These are phyloP conservation scores for Spialia ferax DNA, from an alignment of 2,888 invertebrate genomes.

Conservation along the genomic window DNA sequence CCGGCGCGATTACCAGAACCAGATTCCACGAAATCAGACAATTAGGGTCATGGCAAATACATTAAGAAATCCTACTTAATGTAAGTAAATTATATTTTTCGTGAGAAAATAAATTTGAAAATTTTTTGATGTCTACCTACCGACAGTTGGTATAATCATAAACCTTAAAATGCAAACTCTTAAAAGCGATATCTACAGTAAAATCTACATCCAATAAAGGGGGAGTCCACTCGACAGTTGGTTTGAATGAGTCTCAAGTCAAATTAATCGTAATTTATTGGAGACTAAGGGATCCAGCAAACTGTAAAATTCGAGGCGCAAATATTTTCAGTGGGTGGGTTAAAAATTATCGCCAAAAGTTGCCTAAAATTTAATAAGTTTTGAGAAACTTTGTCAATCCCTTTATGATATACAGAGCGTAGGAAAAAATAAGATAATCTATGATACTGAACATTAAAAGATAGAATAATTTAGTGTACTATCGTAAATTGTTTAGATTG, in stretches of 20 bases:
- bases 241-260: conserved; percentile 15
- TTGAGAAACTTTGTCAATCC: not conserved
- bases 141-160: not conserved
- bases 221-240: conserved; percentile 7
- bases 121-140: not conserved
- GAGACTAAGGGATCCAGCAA: not conserved
- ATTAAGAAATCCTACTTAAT: not conserved
- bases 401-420: too few species aligned
- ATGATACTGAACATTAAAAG: too few species aligned
- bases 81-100: conserved; percentile 4
- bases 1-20: not conserved
- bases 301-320: conserved; percentile 9
- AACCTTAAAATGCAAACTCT: not conserved
- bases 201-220: not conserved
- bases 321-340: conserved; percentile 14
- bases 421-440: too few species aligned
- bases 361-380: conserved; percentile 1
- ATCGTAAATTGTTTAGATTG: too few species aligned
- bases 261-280: not conserved
- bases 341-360: conserved; percentile 1
- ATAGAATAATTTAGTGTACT: too few species aligned
- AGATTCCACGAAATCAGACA: conserved; percentile 8
- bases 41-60: conserved; percentile 23
- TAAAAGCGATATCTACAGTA: not conserved
- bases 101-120: not conserved